Evolutionary conservation across 1,140 invertebrate genomes (phyloP).

Genomic region (Drosophila pallidifrons): DNA sequence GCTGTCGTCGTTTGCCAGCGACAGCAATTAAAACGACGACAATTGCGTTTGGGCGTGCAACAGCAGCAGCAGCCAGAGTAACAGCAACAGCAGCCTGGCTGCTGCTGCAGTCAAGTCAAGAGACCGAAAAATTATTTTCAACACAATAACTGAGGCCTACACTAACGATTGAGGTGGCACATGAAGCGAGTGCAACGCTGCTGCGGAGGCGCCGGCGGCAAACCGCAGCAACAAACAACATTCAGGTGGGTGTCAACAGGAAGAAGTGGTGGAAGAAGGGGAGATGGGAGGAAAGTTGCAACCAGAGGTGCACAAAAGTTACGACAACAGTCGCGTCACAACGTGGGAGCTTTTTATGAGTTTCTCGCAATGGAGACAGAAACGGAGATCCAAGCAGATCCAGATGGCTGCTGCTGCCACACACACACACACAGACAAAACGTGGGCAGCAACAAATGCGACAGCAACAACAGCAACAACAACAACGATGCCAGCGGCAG

Average conservation of each 20-base stretch:
- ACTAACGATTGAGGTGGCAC: constrained; percentile 47
- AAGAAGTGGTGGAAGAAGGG: neutral
- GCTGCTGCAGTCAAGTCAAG: constrained; percentile 32
- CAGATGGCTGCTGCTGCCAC: constrained; percentile 32
- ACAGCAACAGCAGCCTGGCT: constrained; percentile 16
- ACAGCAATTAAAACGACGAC: constrained; percentile 77
- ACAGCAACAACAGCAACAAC: constrained; percentile 18
- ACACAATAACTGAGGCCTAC: constrained; percentile 41
- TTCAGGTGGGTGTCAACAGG: constrained; percentile 40
- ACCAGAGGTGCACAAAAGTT: constrained; percentile 49
- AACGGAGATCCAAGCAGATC: constrained; percentile 40
- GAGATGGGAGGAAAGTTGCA: neutral
- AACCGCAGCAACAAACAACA: constrained; percentile 29
- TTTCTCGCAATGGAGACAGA: constrained; percentile 54
- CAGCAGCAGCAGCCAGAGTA: constrained; percentile 14
- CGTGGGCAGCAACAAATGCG: constrained; percentile 20
- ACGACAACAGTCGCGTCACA: constrained; percentile 67
- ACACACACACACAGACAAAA: neutral
- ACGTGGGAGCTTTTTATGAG: constrained; percentile 77
- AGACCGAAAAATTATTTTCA: constrained; percentile 58
- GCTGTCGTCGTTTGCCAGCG: constrained; percentile 28
- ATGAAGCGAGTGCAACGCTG: constrained; percentile 21
- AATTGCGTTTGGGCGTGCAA: constrained; percentile 67
- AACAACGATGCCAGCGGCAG: constrained; percentile 50
- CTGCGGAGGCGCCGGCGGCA: constrained; percentile 46